phyloP scores from a whole-genome alignment of 1,140 invertebrate species.

The Anastrepha obliqua region DNA sequence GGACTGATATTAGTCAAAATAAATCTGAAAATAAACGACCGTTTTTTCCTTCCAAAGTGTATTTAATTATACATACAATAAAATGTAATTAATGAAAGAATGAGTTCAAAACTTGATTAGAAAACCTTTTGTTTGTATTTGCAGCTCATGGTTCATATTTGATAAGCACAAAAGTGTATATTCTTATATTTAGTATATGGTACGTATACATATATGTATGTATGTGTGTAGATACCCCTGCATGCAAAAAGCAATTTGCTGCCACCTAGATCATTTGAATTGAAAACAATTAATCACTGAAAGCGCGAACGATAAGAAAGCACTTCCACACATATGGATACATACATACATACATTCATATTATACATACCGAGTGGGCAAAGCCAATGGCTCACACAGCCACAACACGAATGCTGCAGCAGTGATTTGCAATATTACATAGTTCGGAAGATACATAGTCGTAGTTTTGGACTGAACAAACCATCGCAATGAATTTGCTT shows the following conservation, averaged over 20 bases:
- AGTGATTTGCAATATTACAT: not conserved
- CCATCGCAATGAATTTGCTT: not conserved
- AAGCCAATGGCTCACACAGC: no score
- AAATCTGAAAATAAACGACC: no score
- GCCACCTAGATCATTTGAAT: not conserved
- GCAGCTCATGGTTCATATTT: no score
- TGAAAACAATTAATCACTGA: slow-evolving; percentile 11
- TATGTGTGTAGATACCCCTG: not conserved
- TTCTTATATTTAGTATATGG: no score
- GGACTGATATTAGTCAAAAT: no score
- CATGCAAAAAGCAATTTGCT: not conserved
- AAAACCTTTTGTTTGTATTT: no score
- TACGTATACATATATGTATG: not conserved
- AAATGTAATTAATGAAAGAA: no score
- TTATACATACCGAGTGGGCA: not conserved
- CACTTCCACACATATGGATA: not conserved
- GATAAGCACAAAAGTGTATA: no score
- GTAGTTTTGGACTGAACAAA: not conserved
- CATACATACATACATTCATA: not conserved
- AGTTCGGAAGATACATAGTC: not conserved
- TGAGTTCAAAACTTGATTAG: no score
- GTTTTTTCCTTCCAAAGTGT: no score
- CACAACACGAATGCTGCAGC: not conserved
- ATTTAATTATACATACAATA: no score
- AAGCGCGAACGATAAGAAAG: not conserved